Percentiles rank a stretch among this genome's conserved stretches.
Evolutionary conservation across 2,797 vertebrate genomes (phyloP).

Genomic region (Epinephelus coioides): DNA sequence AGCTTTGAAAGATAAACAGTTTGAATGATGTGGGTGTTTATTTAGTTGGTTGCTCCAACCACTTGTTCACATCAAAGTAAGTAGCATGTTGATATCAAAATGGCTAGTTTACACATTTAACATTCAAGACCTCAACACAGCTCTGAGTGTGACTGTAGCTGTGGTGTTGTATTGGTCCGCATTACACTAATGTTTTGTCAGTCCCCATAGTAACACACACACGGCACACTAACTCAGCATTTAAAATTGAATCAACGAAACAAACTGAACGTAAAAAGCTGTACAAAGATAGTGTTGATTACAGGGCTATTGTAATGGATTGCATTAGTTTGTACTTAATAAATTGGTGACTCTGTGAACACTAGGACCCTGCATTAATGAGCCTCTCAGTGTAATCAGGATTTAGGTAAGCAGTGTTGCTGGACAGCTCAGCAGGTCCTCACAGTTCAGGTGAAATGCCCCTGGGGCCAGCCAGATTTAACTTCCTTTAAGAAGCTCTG

Average conservation of each 20-base stretch:
- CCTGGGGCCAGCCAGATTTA: slow-evolving; percentile 12
- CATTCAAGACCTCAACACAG: background rate
- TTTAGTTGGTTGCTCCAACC: background rate
- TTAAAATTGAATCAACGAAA: too few relatives aligned
- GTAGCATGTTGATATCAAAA: background rate
- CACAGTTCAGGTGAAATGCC: background rate
- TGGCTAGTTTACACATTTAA: background rate
- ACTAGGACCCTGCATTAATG: slow-evolving; percentile 20
- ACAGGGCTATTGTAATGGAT: background rate
- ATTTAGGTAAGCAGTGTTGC: slow-evolving; percentile 24
- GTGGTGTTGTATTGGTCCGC: too few relatives aligned
- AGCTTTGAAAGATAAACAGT: background rate
- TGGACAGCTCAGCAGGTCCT: slow-evolving; percentile 7
- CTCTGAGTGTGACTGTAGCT: background rate
- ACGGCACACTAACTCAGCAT: background rate
- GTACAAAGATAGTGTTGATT: background rate
- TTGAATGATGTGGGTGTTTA: slow-evolving; percentile 10
- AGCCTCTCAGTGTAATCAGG: slow-evolving; percentile 27
- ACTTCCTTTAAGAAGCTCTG: slow-evolving; percentile 16
- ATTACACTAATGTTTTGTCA: background rate
- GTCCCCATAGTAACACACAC: background rate
- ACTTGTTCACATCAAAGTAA: background rate
- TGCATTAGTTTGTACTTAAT: background rate
- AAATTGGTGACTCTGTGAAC: slow-evolving; percentile 4
- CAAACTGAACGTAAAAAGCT: background rate